Percentiles rank a stretch among this genome's conserved stretches.
Conservation (phyloP, 2,797 vertebrate species). For the Arctocebus calabarensis region DNA sequence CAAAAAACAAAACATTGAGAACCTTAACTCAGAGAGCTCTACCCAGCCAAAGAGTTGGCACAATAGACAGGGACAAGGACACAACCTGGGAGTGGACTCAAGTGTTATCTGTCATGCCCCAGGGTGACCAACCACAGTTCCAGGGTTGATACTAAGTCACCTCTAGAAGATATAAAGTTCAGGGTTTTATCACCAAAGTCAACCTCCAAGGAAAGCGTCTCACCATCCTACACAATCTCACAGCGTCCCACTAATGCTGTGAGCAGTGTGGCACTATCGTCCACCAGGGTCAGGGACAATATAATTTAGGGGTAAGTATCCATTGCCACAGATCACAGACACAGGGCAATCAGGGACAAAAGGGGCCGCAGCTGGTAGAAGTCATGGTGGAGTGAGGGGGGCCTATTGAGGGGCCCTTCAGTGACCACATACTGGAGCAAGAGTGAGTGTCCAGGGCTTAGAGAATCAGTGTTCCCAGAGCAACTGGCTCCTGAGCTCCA, state of each 20-base stretch:
- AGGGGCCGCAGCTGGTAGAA: fast-evolving
- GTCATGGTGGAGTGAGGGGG: fast-evolving
- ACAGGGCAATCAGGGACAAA: not conserved
- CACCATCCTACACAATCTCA: not conserved
- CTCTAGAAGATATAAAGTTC: not conserved
- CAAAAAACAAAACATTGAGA: conserved; percentile 72
- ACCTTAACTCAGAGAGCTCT: conserved; percentile 39
- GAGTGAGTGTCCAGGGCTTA: not conserved
- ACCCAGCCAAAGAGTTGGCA: not conserved
- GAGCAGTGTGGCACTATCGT: too few species aligned
- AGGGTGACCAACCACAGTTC: not conserved
- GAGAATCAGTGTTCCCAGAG: not conserved
- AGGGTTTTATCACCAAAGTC: not conserved
- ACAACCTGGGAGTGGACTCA: not conserved
- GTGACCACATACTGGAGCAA: not conserved
- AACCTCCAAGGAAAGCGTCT: not conserved
- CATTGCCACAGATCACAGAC: not conserved
- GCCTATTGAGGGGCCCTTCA: not conserved
- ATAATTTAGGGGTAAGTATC: not conserved
- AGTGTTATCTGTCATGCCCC: not conserved
- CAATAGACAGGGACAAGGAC: not conserved
- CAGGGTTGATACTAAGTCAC: not conserved
- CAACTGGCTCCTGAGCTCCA: not conserved
- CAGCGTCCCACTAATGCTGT: not conserved
- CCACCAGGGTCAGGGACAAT: not conserved